phyloP scores from a whole-genome alignment of 23 tunicate species.

The Diplosoma virens region DNA sequence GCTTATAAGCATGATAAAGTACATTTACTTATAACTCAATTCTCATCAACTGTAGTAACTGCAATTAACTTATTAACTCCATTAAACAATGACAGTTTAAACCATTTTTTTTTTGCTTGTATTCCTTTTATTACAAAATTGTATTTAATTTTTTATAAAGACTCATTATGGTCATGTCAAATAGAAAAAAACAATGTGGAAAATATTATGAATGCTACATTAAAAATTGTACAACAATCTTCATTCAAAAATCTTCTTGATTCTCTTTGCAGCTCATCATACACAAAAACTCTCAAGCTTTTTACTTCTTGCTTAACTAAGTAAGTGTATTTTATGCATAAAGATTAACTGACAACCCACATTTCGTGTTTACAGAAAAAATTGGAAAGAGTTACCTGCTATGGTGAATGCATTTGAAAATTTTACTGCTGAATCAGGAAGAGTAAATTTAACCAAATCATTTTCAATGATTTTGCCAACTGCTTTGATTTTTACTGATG shows the following conservation, averaged over 20 bases:
- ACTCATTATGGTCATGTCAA: neutral
- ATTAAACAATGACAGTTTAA: too few relatives aligned
- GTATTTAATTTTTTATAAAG: neutral
- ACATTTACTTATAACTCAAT: too few relatives aligned
- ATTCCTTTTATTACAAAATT: neutral
- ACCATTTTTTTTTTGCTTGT: too few relatives aligned
- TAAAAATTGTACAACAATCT: neutral
- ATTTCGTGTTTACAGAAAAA: conserved; percentile 16
- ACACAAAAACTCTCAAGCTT: neutral
- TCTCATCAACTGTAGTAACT: too few relatives aligned
- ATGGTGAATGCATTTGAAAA: neutral
- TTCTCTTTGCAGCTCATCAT: neutral
- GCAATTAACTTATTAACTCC: too few relatives aligned
- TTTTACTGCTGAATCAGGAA: neutral
- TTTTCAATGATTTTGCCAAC: conserved; percentile 29
- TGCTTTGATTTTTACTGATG: conserved; percentile 30
- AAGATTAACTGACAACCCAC: neutral
- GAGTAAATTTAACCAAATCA: neutral
- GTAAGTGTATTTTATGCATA: neutral
- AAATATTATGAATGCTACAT: neutral
- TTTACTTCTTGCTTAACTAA: neutral
- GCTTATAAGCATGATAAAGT: too few relatives aligned
- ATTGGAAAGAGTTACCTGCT: conserved; percentile 37
- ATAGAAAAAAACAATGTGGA: neutral
- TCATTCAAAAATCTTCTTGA: neutral